Base-by-base conservation (phyloP, 2,888 invertebrate species). In the Oxyteleia sp. region DNA sequence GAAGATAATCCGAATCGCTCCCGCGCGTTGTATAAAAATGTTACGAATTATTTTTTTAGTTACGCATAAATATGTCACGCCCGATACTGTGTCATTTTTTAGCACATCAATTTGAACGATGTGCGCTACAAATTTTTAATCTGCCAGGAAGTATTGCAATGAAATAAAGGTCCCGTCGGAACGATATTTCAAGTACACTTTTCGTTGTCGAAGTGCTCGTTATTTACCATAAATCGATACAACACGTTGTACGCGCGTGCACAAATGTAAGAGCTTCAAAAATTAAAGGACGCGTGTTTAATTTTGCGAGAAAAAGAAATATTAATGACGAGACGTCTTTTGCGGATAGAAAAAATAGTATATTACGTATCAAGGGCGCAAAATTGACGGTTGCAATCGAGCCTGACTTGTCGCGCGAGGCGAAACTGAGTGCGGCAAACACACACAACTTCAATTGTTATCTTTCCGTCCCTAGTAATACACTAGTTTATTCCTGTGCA, bases 191-290 rank as follows among this genome's bases (percentile, higher is more conserved):
- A 74, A 74, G 63, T 49, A 61, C 72, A 8, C 61, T 55, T 61
- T 57, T 16, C 68, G 61, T 63, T 61, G 68, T 63, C 68, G 43
- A 64, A 68, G 68, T 63, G 38, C 49, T 68, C 68, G 66, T 78
- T 68, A 74, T 76, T 76, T 72, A 72, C 66, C 68, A 82, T 78
- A 71, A 82, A 82, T 82, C 78, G 61, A 78, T 82, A 68, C 72
- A 78, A 47, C 61, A 32, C 32, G 32, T 8, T 32, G 32, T 10
- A 32, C 32, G 29, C 32, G 43, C 51, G 35, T 7, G 13, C 18
- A 41, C 53, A 55, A 38, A 43, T 23, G 32, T 45, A 5, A 26
- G 10, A n/a, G n/a, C 53, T 7, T n/a, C 3, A 47, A 18, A 53
- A 18, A n/a, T 26, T 51, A 26, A 32, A 3, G 8, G 1, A 11